Evolutionary conservation across 2,797 vertebrate genomes (phyloP).

Genomic region (Gallinago solitaria): DNA sequence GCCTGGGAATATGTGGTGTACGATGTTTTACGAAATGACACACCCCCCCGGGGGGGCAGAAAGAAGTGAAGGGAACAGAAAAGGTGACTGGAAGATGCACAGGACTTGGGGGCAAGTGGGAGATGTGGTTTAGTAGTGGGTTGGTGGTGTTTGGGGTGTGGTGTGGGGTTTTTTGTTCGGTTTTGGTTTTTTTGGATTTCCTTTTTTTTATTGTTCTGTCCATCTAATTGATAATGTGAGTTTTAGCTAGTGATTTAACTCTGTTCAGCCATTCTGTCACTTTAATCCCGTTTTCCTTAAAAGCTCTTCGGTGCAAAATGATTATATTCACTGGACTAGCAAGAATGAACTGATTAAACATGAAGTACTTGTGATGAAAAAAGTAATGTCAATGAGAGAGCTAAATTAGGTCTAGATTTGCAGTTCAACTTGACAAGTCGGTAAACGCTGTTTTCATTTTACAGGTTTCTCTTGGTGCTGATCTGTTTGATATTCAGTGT

Average conservation of each 20-base stretch:
- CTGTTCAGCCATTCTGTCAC: neutral
- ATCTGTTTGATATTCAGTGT: constrained; percentile 93
- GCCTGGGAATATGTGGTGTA: neutral
- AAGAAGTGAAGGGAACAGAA: neutral
- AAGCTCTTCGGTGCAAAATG: neutral
- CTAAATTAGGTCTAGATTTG: neutral
- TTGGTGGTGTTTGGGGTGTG: no score
- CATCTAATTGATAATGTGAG: no score
- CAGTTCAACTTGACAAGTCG: neutral
- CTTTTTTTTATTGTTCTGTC: no score
- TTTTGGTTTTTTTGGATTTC: no score
- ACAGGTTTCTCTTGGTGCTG: constrained; percentile 88
- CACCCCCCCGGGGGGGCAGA: neutral
- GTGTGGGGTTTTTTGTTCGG: no score
- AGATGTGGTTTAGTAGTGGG: no score
- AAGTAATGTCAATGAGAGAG: neutral
- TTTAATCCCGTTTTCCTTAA: neutral
- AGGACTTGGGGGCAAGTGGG: neutral
- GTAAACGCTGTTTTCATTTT: neutral
- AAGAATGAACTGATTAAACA: neutral
- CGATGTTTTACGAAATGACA: neutral
- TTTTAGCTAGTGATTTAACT: no score
- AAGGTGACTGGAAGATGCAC: neutral
- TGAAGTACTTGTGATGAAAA: neutral
- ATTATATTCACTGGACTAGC: neutral